Base-by-base conservation (phyloP, 2,888 invertebrate species). In the Volucella inflata region DNA sequence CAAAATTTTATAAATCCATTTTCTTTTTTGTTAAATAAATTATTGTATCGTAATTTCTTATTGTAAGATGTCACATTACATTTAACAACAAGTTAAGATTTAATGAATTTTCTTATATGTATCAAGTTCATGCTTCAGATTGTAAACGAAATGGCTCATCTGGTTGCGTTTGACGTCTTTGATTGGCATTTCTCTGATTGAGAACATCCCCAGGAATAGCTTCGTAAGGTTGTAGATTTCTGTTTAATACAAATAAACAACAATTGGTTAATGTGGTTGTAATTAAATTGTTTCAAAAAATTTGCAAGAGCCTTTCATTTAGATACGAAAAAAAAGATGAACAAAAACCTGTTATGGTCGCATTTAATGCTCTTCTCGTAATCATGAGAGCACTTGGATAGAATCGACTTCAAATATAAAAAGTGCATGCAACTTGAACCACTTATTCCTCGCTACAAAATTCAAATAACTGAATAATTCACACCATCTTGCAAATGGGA, bases 211-310 rank as follows among this genome's bases (percentile, higher is more conserved):
- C 87, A 4, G 87, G 80, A 16, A 87, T 87, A 1, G 38, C 16
- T 71, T 84, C 87, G 38, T 87, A 87, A 1, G 87, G 87, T 76
- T 87, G 79, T 36, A 79, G 70, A 40, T 87, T 80, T 62, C 87
- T 87, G 48, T 8, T 74, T 70, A 11, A 44, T 68, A 64, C 60
- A 70, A 16, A 11, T 46, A 38, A 21, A 21, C 0, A 21, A 21
- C 0, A n/a, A 12, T 9, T 8, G 2, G 17, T 48, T 11, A 17
- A n/a, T 53, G 12, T 44, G 10, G 8, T 40, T 12, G 0, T 2
- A 17, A 10, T 11, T 6, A 21, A 70, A 14, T 30, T 0, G 11
- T 12, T 2, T 9, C 1, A 11, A 1, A 21, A 2, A 30, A 8
- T 36, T 11, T n/a, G 6, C 1, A 9, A 12, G 48, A 48, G 59